phyloP scores from a whole-genome alignment of 2,888 invertebrate genomes.

The Nomada ferruginata region DNA sequence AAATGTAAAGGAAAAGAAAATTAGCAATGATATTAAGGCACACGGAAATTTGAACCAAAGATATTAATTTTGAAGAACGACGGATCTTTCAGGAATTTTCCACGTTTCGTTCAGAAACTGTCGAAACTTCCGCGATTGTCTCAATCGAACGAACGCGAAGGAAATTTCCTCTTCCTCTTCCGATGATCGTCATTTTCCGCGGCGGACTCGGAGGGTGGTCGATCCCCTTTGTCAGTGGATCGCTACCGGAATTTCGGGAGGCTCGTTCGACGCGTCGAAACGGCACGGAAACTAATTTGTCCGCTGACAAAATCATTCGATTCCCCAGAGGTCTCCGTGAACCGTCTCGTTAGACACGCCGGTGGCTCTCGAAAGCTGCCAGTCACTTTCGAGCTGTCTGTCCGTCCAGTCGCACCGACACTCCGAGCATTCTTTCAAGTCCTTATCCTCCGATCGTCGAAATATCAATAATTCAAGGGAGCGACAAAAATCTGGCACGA shows the following conservation, averaged over 20 bases:
- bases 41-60: no score
- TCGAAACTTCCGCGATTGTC: no score
- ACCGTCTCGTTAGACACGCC: constrained; percentile 41
- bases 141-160: not conserved
- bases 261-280: constrained; percentile 17
- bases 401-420: no score
- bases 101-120: no score
- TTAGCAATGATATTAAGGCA: no score
- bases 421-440: no score
- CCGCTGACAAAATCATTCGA: constrained; percentile 51
- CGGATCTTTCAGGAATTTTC: no score
- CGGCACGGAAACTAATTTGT: constrained; percentile 51
- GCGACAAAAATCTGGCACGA: no score
- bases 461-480: no score
- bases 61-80: no score
- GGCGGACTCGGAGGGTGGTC: constrained; percentile 30
- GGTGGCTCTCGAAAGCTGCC: constrained; percentile 26
- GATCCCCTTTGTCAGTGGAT: not conserved
- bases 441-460: no score
- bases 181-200: not conserved
- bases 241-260: constrained; percentile 41
- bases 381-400: constrained; percentile 37
- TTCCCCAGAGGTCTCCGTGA: constrained; percentile 27
- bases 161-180: not conserved
- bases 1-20: no score